Percentiles rank a stretch among this genome's conserved stretches.
Conservation (phyloP, 2,797 vertebrate species). For the Sibirionetta formosa region DNA sequence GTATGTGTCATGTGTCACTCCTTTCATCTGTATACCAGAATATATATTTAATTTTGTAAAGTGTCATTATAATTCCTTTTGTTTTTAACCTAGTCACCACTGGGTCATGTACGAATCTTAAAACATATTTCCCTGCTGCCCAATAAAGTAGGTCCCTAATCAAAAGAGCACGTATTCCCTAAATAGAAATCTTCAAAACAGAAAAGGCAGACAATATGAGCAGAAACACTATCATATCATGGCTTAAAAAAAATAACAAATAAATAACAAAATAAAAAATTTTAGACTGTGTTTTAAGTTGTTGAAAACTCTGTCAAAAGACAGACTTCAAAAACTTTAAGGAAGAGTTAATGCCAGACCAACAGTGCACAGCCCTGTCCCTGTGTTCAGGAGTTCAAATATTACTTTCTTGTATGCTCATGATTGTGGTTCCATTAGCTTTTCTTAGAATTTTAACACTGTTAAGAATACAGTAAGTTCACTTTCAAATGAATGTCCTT, state of each 20-base stretch:
- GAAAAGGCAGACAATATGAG: background rate
- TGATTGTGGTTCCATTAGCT: background rate
- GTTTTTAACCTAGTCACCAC: background rate
- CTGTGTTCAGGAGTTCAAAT: rapidly evolving
- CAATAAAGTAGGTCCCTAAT: background rate
- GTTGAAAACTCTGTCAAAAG: background rate
- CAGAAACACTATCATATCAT: background rate
- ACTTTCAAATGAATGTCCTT: background rate
- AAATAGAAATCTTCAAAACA: background rate
- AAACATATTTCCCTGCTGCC: background rate
- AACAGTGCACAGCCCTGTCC: background rate
- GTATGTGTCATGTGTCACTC: background rate
- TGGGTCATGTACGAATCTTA: rapidly evolving
- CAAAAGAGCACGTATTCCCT: background rate
- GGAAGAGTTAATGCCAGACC: background rate
- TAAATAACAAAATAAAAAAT: background rate
- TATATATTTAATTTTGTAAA: background rate
- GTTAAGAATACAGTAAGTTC: no score
- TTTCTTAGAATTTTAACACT: background rate
- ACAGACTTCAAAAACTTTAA: background rate
- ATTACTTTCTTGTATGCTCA: background rate
- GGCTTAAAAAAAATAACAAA: background rate
- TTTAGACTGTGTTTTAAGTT: background rate
- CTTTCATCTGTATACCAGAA: background rate
- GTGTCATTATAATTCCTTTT: background rate